Evolutionary conservation across 2,888 invertebrate species (phyloP).

Genomic region (Tinea pellionella): DNA sequence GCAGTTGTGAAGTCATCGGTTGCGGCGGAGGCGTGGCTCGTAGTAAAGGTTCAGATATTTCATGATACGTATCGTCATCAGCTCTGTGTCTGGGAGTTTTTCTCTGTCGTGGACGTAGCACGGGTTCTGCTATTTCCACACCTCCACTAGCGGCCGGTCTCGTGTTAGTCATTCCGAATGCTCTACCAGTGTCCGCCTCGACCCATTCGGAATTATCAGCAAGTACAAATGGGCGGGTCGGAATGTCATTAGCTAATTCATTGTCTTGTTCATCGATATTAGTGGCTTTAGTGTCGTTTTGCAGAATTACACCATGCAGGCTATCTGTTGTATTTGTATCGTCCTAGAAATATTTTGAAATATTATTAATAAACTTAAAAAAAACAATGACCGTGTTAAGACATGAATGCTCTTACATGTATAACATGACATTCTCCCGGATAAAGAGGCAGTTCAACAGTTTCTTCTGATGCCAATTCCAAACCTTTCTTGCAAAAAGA

Average conservation of each 20-base stretch:
- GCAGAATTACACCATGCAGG: constrained; percentile 28
- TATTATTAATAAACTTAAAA: too few species aligned
- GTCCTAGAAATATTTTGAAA: constrained; percentile 25
- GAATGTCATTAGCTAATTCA: constrained; percentile 50
- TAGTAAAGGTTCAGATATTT: constrained; percentile 76
- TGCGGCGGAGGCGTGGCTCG: constrained; percentile 54
- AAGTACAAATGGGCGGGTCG: constrained; percentile 46
- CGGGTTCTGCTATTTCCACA: constrained; percentile 80
- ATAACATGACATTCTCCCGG: constrained; percentile 82
- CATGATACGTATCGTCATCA: constrained; percentile 58
- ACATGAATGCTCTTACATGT: too few species aligned
- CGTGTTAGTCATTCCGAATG: constrained; percentile 71
- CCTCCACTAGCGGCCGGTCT: constrained; percentile 51
- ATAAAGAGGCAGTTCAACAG: constrained; percentile 78
- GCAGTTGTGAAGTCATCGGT: constrained; percentile 32
- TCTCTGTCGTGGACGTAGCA: constrained; percentile 72
- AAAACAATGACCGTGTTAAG: too few species aligned
- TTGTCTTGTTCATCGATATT: constrained; percentile 46
- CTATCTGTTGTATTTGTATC: constrained; percentile 29
- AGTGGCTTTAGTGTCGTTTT: constrained; percentile 35
- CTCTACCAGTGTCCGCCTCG: constrained; percentile 65
- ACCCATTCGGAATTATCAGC: constrained; percentile 64
- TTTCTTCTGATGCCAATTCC: constrained; percentile 77
- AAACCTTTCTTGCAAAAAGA: constrained; percentile 84
- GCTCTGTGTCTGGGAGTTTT: constrained; percentile 64